Base-by-base conservation (phyloP, 2,797 vertebrate species). In the Arctocebus calabarensis region DNA sequence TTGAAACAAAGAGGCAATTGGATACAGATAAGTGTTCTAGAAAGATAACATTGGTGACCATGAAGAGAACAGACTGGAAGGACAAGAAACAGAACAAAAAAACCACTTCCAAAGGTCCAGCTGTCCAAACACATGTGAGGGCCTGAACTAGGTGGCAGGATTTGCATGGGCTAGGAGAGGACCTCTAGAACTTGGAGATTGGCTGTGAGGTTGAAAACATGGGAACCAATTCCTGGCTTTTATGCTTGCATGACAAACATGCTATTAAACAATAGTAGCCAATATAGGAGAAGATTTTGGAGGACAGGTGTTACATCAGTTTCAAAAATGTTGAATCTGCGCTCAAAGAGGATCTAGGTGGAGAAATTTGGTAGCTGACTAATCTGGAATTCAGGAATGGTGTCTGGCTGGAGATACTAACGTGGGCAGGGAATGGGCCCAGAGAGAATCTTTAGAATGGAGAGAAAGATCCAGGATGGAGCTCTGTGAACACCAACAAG, bases 81-180 rank as follows among this genome's bases (percentile, higher is more conserved):
- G 61, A 77, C 12, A 77, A 29, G 81, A 81, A 40, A 52, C 7
- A 57, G 59, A 94, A 55, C 32, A 64, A 73, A n/a, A 81, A 88
- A 71, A 20, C 7, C 62, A 77, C 48, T 45, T 85, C 61, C 20
- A 86, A 90, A 85, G 59, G 2, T 0, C 13, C 12, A 77, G 13
- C 45, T 3, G 37, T 40, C 9, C 27, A 77, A 55, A 75, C 3
- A 86, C 7, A 70, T 40, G 10, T 5, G 20, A 79, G 5, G 48
- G 27, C 9, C 59, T 55, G 27, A 57, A 11, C 2, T 17, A 16
- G 25, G 6, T 34, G 16, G 52, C 14, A 37, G 68, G 71, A 62
- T 32, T 2, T 64, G 14, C 25, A 37, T 2, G 14, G 27, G 22
- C 7, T 25, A 23, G 52, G 23, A 19, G 5, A 55, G n/a, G 40